Evolutionary conservation across 2,888 invertebrate genomes (phyloP).

Genomic region (Ormyrus nitidulus): DNA sequence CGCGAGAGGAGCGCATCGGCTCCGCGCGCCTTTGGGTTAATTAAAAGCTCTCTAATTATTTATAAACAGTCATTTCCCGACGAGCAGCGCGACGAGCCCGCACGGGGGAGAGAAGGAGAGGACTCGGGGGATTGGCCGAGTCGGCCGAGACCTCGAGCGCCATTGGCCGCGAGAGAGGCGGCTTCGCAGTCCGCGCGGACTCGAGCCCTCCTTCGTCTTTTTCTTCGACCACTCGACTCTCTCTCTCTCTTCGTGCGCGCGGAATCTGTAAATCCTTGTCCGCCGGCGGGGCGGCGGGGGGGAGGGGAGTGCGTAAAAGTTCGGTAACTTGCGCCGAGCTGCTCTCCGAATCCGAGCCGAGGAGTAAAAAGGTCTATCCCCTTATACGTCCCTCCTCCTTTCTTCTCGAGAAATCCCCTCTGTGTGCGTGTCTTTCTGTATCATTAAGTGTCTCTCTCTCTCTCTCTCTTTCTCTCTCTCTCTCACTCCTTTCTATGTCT

Average conservation of each 20-base stretch:
- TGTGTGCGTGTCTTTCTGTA: conserved; percentile 9
- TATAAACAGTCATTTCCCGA: conserved; percentile 74
- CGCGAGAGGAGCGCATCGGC: background rate
- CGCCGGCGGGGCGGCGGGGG: conserved; percentile 53
- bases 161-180: conserved; percentile 62
- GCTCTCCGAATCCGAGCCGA: conserved; percentile 59
- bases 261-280: conserved; percentile 75
- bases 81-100: background rate
- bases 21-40: conserved; percentile 64
- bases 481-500: conserved; percentile 44
- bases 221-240: conserved; percentile 39
- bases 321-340: conserved; percentile 72
- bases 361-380: conserved; percentile 48
- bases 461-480: conserved; percentile 3
- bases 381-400: conserved; percentile 20
- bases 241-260: conserved; percentile 59
- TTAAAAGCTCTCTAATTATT: conserved; percentile 76
- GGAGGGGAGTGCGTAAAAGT: conserved; percentile 69
- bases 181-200: conserved; percentile 63
- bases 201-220: conserved; percentile 26
- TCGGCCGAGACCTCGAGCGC: background rate
- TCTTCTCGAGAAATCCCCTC: background rate
- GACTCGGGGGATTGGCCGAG: conserved; percentile 61
- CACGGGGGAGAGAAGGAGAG: no score
- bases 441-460: conserved; percentile 20